Evolutionary conservation across 2,113 vertebrate species (phyloP), one percentile per base, ranked within the genome.

Genomic region (Festucalex cinctus): DNA sequence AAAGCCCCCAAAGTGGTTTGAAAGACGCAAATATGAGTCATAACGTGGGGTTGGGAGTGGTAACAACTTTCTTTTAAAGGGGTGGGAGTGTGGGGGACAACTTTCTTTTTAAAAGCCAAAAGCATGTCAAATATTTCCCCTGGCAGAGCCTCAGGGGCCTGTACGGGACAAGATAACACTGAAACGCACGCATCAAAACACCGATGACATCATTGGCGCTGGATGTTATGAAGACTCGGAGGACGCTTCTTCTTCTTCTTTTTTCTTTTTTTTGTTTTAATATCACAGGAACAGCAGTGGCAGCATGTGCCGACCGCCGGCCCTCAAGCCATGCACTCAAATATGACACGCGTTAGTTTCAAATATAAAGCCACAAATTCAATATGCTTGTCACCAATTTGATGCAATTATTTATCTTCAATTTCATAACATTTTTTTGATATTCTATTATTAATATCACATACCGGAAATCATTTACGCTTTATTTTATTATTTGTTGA

Each of bases 91-190:
- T n/a, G n/a, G n/a, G n/a, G 0, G n/a, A n/a, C 46, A 49, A 49
- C 19, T 51, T 51, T 51, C 48, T 22, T n/a, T 51, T 51, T n/a
- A n/a, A 51, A 51, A 46, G 16, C 3, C 3, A 17, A 46, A 46
- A 51, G 19, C 19, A n/a, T 9, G 48, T 51, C 48, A 51, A 51
- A 20, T 51, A 8, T 51, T n/a, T 20, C 48, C 8, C 48, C 20
- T n/a, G 48, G 8, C 20, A 51, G 48, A 22, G 54, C 54, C 54
- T 32, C 26, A 44, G 1, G 1, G 17, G 70, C 65, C 73, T 66
- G 79, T 61, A 56, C 65, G 1, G 59, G 12, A 36, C 73, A 77
- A 79, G 82, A 90, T 85, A 84, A 79, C 39, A 13, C 19, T 1
- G n/a, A 65, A 68, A 78, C 54, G 57, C 48, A 63, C 68, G 74